phyloP scores from a whole-genome alignment of 53 echinoderm and acorn worm species.

The Holothuria leucospilota region DNA sequence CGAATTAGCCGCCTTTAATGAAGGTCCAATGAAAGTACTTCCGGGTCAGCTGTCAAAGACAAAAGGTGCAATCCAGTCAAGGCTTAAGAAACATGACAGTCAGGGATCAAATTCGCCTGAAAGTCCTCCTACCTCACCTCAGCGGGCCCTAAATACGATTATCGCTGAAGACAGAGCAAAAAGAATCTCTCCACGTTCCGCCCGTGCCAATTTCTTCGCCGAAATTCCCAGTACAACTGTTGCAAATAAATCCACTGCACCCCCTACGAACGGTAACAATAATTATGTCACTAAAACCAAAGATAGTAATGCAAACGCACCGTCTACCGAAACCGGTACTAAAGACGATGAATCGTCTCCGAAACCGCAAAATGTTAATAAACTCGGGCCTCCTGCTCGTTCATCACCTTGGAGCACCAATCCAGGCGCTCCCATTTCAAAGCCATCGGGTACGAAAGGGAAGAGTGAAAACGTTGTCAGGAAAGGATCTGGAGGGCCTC shows the following conservation, averaged over 20 bases:
- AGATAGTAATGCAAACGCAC: constrained; percentile 34
- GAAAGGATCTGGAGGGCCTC: constrained; percentile 5
- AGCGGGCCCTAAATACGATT: not conserved
- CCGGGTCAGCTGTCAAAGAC: constrained; percentile 90
- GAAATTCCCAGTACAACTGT: constrained; percentile 36
- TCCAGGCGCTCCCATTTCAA: constrained; percentile 59
- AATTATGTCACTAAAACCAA: constrained; percentile 38
- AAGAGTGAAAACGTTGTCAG: not conserved
- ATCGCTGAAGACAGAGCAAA: constrained; percentile 58
- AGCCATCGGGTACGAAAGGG: constrained; percentile 1
- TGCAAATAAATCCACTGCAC: not conserved
- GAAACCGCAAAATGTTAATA: not conserved
- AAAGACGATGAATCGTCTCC: not conserved
- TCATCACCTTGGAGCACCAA: constrained; percentile 80
- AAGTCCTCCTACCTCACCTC: constrained; percentile 60
- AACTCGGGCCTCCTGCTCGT: constrained; percentile 63
- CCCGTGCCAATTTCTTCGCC: constrained; percentile 84
- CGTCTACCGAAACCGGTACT: not conserved
- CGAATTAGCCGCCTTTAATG: constrained; percentile 65
- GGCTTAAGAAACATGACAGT: constrained; percentile 32
- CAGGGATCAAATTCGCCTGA: constrained; percentile 27
- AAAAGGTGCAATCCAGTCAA: constrained; percentile 83
- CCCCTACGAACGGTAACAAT: constrained; percentile 36
- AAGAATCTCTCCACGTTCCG: constrained; percentile 74
- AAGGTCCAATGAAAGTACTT: constrained; percentile 70